Evolutionary conservation across 2,797 vertebrate genomes (phyloP), one percentile per base, ranked within the genome.

Genomic region (Australoheros facetus): DNA sequence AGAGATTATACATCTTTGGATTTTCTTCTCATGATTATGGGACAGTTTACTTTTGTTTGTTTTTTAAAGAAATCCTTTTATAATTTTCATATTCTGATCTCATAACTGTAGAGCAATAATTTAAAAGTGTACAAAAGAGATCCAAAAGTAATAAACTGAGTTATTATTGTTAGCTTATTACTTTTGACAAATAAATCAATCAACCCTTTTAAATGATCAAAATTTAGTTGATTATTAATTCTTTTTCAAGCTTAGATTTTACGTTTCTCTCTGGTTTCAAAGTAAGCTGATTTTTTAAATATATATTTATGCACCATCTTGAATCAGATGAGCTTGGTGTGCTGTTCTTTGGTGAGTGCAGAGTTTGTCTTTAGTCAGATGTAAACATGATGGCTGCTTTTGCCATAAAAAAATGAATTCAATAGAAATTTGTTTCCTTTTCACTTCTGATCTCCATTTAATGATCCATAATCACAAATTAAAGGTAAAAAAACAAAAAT

Each of bases 221-320:
- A 12, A 0, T 30, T 32, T 2, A 1, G 21, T 45, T 28, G 1
- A 19, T 37, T 37, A 37, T 37, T 37, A 9, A 37, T 48, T 69
- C 30, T 48, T 69, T 19, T 1, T 45, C 64, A 30, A 48, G 9
- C 42, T 69, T 4, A 16, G 0, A 51, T 1, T 2, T 2, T 48
- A 14, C 17, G 14, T 16, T 69, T 69, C 10, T 69, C 48, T 10
- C 28, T 12, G 11, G 4, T 7, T 17, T 69, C 16, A 48, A 28
- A 64, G 39, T 64, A 64, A 16, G 23, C 17, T 48, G 26, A 19
- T 28, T 0, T 13, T 19, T 19, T 57, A 6, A 0, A 7, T 7
- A 13, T 1, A 19, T 51, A 51, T 17, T 66, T 19, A 12, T 19
- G 42, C 3, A 0, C 16, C 12, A 48, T 19, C 5, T 0, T 12